These are phyloP conservation scores for Myodes glareolus DNA, from an alignment of 2,113 vertebrate species.

Conservation along the genomic window DNA sequence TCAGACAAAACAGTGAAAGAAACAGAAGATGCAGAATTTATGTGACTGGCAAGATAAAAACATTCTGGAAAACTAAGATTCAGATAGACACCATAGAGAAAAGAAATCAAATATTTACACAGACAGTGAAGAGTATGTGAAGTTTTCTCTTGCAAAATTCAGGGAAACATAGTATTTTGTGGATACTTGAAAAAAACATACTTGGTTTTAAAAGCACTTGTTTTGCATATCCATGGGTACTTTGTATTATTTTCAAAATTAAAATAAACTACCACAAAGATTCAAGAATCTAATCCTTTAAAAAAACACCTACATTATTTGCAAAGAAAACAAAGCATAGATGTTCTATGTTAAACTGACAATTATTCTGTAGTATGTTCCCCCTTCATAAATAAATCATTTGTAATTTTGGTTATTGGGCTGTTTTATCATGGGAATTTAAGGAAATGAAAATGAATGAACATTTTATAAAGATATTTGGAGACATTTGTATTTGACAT, in stretches of 20 bases:
- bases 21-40: not conserved
- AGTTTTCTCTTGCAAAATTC: not conserved
- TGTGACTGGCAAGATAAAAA: not conserved
- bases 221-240: not conserved
- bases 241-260: conserved; percentile 34
- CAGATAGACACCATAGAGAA: not conserved
- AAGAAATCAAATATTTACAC: not conserved
- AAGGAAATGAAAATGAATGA: not conserved
- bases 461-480: not conserved
- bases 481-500: not conserved
- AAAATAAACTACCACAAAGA: not conserved
- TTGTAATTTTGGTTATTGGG: not conserved
- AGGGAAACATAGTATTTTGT: not conserved
- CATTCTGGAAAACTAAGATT: conserved; percentile 3
- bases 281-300: not conserved
- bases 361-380: not conserved
- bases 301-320: conserved; percentile 6
- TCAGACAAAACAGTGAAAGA: not conserved
- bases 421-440: conserved; percentile 1
- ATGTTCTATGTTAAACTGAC: not conserved
- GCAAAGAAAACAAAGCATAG: not conserved
- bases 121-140: not conserved
- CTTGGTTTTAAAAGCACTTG: conserved; percentile 30
- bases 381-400: not conserved
- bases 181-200: not conserved